Conservation (phyloP, 2,797 vertebrate species). For the Malurus splendens region DNA sequence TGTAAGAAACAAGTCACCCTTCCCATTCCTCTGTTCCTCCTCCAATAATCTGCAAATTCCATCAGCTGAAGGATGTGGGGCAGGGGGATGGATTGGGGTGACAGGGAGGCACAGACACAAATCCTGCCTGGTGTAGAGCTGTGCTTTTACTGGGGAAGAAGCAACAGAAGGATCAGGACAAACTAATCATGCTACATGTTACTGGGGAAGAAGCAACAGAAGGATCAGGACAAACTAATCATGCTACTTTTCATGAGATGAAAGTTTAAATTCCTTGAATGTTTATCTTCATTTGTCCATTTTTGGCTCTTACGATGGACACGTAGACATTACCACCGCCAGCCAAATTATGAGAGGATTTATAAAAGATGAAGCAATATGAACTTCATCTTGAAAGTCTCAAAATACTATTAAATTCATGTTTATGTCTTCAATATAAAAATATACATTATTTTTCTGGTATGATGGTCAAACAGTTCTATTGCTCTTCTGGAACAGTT, state of each 20-base stretch:
- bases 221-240: not conserved
- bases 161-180: not conserved
- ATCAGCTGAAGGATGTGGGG: not conserved
- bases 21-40: not conserved
- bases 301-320: not conserved
- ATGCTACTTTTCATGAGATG: not conserved
- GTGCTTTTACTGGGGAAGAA: not conserved
- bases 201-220: not conserved
- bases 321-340: no score
- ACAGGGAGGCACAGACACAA: not conserved
- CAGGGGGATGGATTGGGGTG: not conserved
- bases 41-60: constrained; percentile 16
- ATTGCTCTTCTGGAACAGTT: not conserved
- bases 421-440: not conserved
- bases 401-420: not conserved
- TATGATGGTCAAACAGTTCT: not conserved
- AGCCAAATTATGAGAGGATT: not conserved
- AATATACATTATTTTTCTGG: not conserved
- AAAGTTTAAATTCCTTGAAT: not conserved
- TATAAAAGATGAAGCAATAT: not conserved
- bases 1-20: not conserved
- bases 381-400: not conserved
- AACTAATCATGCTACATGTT: not conserved
- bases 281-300: not conserved
- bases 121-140: not conserved